These are phyloP conservation scores for Eolophus roseicapilla DNA, from an alignment of 2,113 vertebrate genomes.

Conservation along the genomic window DNA sequence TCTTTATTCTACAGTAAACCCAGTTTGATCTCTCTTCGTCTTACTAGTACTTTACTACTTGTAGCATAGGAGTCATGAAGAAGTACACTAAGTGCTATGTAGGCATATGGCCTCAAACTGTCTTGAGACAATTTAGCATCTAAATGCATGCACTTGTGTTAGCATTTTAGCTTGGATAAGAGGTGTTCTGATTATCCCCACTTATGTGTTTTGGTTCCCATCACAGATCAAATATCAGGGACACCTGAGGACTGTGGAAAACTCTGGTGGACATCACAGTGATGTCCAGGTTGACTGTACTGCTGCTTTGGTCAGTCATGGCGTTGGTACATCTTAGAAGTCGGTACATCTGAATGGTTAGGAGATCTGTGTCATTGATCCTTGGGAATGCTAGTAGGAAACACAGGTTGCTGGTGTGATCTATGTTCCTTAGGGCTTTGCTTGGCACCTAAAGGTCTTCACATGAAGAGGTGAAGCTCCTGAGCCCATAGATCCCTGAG, in stretches of 20 bases:
- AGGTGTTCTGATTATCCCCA: neutral
- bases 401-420: neutral
- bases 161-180: neutral
- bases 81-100: neutral
- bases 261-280: neutral
- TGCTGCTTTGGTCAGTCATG: neutral
- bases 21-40: neutral
- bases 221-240: neutral
- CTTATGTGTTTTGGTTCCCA: neutral
- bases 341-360: neutral
- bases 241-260: neutral
- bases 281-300: neutral
- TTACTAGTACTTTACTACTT: neutral
- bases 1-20: neutral
- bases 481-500: neutral
- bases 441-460: neutral
- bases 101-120: neutral
- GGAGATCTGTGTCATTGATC: neutral
- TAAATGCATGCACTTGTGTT: neutral
- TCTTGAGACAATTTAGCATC: neutral
- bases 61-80: neutral
- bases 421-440: neutral
- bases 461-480: neutral
- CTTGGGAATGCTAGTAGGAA: neutral
- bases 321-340: neutral